Evolutionary conservation across 2,797 vertebrate species (phyloP).

Genomic region (Lacerta agilis): DNA sequence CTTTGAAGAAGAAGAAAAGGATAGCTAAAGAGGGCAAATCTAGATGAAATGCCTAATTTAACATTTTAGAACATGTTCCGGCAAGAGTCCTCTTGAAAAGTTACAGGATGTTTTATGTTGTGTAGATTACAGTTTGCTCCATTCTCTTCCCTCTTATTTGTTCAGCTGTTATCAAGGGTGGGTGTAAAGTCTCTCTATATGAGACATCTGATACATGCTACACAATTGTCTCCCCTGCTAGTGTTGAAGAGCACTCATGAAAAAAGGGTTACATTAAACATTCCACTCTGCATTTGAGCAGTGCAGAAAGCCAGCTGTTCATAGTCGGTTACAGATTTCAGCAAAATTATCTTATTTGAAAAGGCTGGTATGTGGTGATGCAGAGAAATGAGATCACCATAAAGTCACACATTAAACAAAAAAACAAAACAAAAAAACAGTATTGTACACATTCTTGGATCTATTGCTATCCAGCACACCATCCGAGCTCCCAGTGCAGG

Average conservation of each 20-base stretch:
- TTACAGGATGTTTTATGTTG: conserved; percentile 49
- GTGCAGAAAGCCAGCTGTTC: conserved; percentile 72
- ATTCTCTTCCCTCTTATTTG: conserved; percentile 25
- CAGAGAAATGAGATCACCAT: conserved; percentile 66
- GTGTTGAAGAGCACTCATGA: conserved; percentile 64
- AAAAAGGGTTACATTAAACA: conserved; percentile 57
- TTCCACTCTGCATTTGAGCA: conserved; percentile 61
- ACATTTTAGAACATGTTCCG: conserved; percentile 40
- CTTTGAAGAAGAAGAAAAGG: conserved; percentile 51
- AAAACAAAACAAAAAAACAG: conserved; percentile 20
- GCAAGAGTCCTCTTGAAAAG: conserved; percentile 29
- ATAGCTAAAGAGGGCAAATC: conserved; percentile 49
- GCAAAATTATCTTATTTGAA: conserved; percentile 73
- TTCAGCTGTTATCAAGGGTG: conserved; percentile 55
- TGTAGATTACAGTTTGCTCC: conserved; percentile 53
- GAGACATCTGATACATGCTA: conserved; percentile 55
- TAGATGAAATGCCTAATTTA: conserved; percentile 51
- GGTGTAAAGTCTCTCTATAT: conserved; percentile 54
- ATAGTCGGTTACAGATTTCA: conserved; percentile 57
- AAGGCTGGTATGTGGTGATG: conserved; percentile 59
- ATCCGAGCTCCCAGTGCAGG: conserved; percentile 54
- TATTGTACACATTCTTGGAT: conserved; percentile 54
- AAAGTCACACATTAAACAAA: conserved; percentile 58
- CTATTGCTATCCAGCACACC: conserved; percentile 53
- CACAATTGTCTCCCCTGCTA: conserved; percentile 52